A percentile compares a stretch with the other conserved stretches of the same genome.
These are phyloP conservation scores for Rhagoletis pomonella DNA, from an alignment of 1,140 invertebrate genomes.

Conservation along the genomic window DNA sequence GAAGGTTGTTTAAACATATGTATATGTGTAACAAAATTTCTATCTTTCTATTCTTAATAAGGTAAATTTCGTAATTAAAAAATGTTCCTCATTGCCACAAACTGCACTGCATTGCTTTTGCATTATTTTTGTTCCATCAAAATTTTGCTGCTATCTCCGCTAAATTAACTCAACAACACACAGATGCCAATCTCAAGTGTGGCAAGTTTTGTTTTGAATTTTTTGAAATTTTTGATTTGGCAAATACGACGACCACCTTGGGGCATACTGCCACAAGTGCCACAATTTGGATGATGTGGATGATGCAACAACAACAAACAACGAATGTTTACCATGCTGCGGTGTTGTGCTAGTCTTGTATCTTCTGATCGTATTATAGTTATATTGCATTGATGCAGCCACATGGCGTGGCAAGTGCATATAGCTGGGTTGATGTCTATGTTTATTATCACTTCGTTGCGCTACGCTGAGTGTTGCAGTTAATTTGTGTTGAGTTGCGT, in stretches of 20 bases:
- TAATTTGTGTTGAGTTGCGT: not conserved
- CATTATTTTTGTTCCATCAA: not conserved
- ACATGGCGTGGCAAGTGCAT: constrained; percentile 46
- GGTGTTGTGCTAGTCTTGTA: not conserved
- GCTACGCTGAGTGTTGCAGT: constrained; percentile 9
- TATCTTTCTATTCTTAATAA: too few relatives aligned
- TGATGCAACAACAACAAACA: not conserved
- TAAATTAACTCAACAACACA: constrained; percentile 12
- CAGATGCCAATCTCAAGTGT: not conserved
- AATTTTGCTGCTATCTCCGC: not conserved
- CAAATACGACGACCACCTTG: constrained; percentile 38
- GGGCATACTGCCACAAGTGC: not conserved
- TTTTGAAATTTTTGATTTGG: not conserved
- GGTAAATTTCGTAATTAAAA: not conserved
- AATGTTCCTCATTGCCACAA: not conserved
- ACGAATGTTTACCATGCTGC: not conserved
- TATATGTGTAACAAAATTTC: not conserved
- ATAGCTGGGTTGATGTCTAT: constrained; percentile 33
- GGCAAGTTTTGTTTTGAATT: not conserved
- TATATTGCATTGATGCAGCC: constrained; percentile 17
- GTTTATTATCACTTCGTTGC: constrained; percentile 50
- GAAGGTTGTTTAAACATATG: not conserved
- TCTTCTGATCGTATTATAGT: not conserved
- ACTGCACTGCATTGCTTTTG: not conserved
- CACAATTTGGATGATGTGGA: not conserved